Base-by-base conservation (phyloP, 2,797 vertebrate genomes). In the Labeo calbasu region DNA sequence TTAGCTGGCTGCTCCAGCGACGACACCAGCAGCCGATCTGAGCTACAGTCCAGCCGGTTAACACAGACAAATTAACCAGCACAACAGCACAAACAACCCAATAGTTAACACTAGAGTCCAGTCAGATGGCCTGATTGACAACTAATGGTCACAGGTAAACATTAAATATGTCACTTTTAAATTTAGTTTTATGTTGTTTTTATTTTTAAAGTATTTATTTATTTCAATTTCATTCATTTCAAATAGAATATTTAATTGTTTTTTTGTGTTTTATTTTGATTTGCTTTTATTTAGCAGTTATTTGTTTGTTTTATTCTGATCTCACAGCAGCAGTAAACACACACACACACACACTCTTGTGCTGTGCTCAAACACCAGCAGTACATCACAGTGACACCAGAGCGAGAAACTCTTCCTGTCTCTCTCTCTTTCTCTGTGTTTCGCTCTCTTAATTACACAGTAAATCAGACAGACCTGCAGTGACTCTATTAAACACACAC, bases 401-500 rank as follows among this genome's bases (percentile, higher is more conserved):
- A 77, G 78, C 68, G 23, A 59, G 40, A 65, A 53, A 48, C 63
- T 53, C 81, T 76, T 50, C 19, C 78, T 19, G 40, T 76, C 75
- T 77, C 21, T 55, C 81, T 68, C 77, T 68, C 77, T 78, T 77
- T 65, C 59, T 66, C 82, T 66, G 53, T 80, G 50, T 77, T 61
- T 69, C 68, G 15, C 82, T 80, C 66, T 78, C 77, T 86, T 84
- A 89, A 89, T 89, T 84, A 84, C 82, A 80, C 85, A 82, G 85
- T 88, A 87, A 87, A 89, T 88, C 89, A 88, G 76, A 77, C 28
- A 77, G 71, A 57, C 5, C 85, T 57, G 59, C 76, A 32, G 46
- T 57, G 55, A 84, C 85, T 87, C 80, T 77, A 87, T 85, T 82
- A 88, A 50, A 79, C 40, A 48, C 59, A 77, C 23, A 40, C 25